Evolutionary conservation across 1,140 invertebrate species (phyloP), one percentile per base, ranked within the genome.

Genomic region (Augochlora pura): DNA sequence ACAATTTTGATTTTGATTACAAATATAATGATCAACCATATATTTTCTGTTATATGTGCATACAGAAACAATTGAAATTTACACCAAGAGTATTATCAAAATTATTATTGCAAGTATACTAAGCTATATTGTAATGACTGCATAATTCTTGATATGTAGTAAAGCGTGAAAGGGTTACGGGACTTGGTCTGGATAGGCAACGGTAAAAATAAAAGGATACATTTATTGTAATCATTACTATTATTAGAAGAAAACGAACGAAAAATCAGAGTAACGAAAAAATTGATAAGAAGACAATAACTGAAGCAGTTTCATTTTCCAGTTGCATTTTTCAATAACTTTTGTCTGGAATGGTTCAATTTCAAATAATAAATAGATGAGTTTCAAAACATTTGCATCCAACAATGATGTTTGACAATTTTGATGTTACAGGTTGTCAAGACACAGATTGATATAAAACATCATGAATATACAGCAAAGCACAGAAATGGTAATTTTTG

Each of bases 401-500:
- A 32, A 32, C 32, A 32, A 32, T 2, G 12, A 1, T 72, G n/a
- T 64, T 25, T 57, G 52, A 72, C 60, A 64, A 54, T 39, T 2
- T 78, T 72, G 2, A 3, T 71, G 25, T 78, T 78, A 57, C 60
- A 78, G 76, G 65, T 78, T 57, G 16, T 23, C n/a, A 42, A 46
- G 9, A 25, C 12, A 25, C 4, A 32, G 27, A 12, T 57, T 64
- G n/a, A 12, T 42, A 23, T n/a, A 79, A 54, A 71, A 66, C 39
- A 25, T 49, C 16, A 80, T 80, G 78, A 71, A n/a, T 9, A 62
- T 70, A 42, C 72, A 75, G 60, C 62, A 70, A 62, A 83, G 46
- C 18, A 42, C 52, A 25, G 72, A 83, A n/a, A 49, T 80, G 8
- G 25, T 82, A 1, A 38, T 95, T 57, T 94, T 92, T 70, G 93